Conservation (phyloP, 2,888 invertebrate species). For the Tiliacea aurago region DNA sequence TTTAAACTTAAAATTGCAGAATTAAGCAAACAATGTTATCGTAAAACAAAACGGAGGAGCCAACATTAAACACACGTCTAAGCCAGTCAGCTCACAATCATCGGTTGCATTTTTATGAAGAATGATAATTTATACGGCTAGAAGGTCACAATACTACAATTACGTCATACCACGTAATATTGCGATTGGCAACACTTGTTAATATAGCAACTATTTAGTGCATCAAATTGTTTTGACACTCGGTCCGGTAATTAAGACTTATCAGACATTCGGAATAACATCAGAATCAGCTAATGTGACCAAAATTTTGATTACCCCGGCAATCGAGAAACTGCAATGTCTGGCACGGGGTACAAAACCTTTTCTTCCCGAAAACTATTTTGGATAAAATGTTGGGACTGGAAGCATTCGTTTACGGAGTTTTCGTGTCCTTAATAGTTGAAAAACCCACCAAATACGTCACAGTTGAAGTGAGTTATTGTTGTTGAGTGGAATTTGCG, state of each 20-base stretch:
- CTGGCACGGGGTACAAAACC: slow-evolving; percentile 1
- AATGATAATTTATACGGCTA: slow-evolving; percentile 52
- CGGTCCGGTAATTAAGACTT: slow-evolving; percentile 8
- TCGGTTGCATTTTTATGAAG: slow-evolving; percentile 56
- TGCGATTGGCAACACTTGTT: slow-evolving; percentile 44
- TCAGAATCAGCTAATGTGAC: slow-evolving; percentile 7
- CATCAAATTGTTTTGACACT: slow-evolving; percentile 44
- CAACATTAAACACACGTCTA: slow-evolving; percentile 33
- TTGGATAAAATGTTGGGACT: neutral
- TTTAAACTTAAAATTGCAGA: slow-evolving; percentile 26
- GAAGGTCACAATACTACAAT: slow-evolving; percentile 50
- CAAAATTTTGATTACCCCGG: slow-evolving; percentile 14
- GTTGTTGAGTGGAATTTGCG: slow-evolving; percentile 7
- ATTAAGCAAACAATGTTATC: slow-evolving; percentile 69
- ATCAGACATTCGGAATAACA: neutral
- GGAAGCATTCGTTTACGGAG: neutral
- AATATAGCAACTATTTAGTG: slow-evolving; percentile 26
- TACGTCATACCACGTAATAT: slow-evolving; percentile 52
- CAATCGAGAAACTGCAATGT: neutral
- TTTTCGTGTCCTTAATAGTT: slow-evolving; percentile 14
- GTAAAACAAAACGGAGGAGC: slow-evolving; percentile 54
- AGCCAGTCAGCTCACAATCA: slow-evolving; percentile 29
- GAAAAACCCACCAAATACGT: slow-evolving; percentile 14
- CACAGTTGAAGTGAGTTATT: slow-evolving; percentile 1
- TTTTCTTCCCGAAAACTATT: neutral